Evolutionary conservation across 2,113 vertebrate genomes (phyloP).

Genomic region (Rhizomys pruinosus): DNA sequence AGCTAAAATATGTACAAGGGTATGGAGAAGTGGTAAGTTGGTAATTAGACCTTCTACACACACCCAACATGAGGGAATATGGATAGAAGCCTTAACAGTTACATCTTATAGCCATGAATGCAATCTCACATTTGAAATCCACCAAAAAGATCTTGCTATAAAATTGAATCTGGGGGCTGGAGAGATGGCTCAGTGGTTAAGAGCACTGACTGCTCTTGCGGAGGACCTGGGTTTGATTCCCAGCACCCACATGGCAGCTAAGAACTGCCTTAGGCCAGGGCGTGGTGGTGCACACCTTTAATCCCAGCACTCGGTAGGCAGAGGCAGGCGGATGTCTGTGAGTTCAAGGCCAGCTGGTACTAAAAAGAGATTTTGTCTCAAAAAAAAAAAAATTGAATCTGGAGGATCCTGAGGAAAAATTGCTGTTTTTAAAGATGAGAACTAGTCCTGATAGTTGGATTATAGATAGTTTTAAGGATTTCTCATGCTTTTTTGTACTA

Average conservation of each 20-base stretch:
- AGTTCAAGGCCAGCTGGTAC: too few species aligned
- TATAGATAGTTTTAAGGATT: background rate
- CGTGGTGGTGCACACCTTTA: too few species aligned
- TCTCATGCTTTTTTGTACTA: background rate
- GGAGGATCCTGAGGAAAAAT: background rate
- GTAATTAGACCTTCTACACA: background rate
- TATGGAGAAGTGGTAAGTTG: accelerated
- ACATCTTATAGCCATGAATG: background rate
- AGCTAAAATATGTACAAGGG: background rate
- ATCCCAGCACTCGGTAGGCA: too few species aligned
- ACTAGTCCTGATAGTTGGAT: background rate
- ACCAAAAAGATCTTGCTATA: background rate
- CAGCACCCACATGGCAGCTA: too few species aligned
- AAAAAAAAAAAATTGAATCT: too few species aligned
- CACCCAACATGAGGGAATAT: accelerated
- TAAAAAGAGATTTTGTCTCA: too few species aligned
- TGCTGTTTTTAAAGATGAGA: background rate
- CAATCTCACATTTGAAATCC: background rate
- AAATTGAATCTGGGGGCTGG: too few species aligned
- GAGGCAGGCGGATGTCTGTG: too few species aligned
- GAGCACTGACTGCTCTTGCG: too few species aligned
- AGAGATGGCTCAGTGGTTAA: too few species aligned
- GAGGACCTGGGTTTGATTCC: too few species aligned
- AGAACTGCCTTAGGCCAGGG: too few species aligned
- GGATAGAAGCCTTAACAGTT: background rate